phyloP scores from a whole-genome alignment of 2,113 vertebrate species.

The Galeopterus variegatus region DNA sequence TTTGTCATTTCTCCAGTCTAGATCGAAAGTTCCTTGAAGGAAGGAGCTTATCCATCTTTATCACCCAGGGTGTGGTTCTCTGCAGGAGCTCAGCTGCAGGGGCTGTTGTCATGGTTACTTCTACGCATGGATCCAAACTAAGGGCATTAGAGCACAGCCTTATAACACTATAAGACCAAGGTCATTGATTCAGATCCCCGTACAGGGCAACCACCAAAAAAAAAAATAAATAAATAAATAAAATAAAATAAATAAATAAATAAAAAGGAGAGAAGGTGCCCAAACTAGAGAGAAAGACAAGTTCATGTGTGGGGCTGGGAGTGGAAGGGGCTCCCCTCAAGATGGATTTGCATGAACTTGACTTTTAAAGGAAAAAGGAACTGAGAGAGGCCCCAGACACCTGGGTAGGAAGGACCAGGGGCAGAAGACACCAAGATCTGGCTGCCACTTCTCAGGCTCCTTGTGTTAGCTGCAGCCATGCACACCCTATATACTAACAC shows the following conservation, averaged over 20 bases:
- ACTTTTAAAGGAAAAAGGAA: conserved; percentile 60
- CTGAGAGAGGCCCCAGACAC: not conserved
- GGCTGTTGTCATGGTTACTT: not conserved
- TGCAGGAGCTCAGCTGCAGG: too few species aligned
- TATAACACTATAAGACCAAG: too few species aligned
- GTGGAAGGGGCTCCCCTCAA: not conserved
- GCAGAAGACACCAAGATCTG: not conserved
- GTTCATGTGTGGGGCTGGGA: not conserved
- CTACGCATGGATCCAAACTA: not conserved
- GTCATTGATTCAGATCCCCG: too few species aligned
- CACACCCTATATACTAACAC: not conserved
- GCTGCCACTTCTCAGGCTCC: not conserved
- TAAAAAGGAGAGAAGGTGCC: too few species aligned
- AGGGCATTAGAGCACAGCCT: too few species aligned
- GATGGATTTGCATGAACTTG: conserved; percentile 65
- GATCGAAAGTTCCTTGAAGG: not conserved
- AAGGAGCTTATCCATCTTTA: not conserved
- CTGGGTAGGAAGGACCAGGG: not conserved
- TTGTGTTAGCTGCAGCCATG: not conserved
- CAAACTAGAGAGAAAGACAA: not conserved
- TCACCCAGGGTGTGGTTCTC: not conserved
- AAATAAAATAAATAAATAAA: too few species aligned
- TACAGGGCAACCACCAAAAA: too few species aligned
- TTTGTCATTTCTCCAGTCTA: not conserved
- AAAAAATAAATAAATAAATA: too few species aligned